Base-by-base conservation (phyloP, 2,797 vertebrate genomes). In the Tinamus major region DNA sequence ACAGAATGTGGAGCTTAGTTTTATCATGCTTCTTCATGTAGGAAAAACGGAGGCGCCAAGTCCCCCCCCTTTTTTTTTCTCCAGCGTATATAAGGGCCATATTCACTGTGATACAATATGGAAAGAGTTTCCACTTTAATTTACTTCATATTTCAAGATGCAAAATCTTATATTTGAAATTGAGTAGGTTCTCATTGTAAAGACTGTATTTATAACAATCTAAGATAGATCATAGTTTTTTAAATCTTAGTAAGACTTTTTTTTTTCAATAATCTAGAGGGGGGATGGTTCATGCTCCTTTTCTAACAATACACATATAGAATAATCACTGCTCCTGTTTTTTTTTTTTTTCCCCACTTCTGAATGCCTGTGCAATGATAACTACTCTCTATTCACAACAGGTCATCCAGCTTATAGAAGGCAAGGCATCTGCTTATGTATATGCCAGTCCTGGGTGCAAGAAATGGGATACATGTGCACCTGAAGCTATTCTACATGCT, bases 381-480 rank as follows among this genome's bases (percentile, higher is more conserved):
- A 23, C 13, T 13, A 79, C 24, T 84, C 48, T 87, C 61, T 87
- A 3, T 85, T 96, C 42, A 13, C 94, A 95, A 85, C 93, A 99
- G 99, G 98, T 99, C 76, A 98, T 99, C 96, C 99, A 99, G 69
- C 98, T 99, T 27, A 97, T 99, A 89, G 99, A 99, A 96, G 99
- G 99, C 64, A 99, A 98, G 85, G 99, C 99, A n/a, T 99, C 99
- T 42, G 99, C 99, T 33, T 99, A 99, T 24, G 98, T 99, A 39
- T 99, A 99, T 94, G 99, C 99, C 21, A 99, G 99, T 97, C 98
- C 98, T 31, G 99, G 99, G 8, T 99, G 99, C 96, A 99, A 99
- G 95, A 99, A 99, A 91, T 99, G 99, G 99, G 99, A 99, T 94
- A 99, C 99, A 0, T 99, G 99, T 79, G 99, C 98, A 70, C 98